phyloP scores from a whole-genome alignment of 2,888 invertebrate species.

The Prenolepis imparis region DNA sequence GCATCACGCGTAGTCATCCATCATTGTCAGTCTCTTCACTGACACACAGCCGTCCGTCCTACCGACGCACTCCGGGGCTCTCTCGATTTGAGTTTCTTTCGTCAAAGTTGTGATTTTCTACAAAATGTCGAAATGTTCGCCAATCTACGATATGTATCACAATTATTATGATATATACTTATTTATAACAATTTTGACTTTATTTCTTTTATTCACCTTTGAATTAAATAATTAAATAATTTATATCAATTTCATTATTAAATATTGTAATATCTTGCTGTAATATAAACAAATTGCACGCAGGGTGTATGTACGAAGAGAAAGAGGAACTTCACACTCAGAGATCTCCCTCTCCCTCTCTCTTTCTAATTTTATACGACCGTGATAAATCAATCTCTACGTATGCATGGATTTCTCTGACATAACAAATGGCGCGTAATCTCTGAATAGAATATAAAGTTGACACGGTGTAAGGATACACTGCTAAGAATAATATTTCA shows the following conservation, averaged over 20 bases:
- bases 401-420: constrained; percentile 1
- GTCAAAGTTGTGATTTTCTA: constrained; percentile 55
- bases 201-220: background rate
- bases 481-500: constrained; percentile 76
- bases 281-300: background rate
- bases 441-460: constrained; percentile 68
- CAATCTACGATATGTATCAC: background rate
- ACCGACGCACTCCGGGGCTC: constrained; percentile 61
- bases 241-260: background rate
- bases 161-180: background rate
- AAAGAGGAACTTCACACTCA: background rate
- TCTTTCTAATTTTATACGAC: background rate
- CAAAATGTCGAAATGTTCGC: constrained; percentile 13
- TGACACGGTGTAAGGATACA: constrained; percentile 58
- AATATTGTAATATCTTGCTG: background rate
- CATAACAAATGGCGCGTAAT: constrained; percentile 70
- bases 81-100: constrained; percentile 57
- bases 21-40: constrained; percentile 86
- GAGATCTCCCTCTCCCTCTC: background rate
- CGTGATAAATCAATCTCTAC: constrained; percentile 49
- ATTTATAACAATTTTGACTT: background rate
- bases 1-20: constrained; percentile 85
- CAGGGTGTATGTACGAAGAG: background rate
- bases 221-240: background rate
- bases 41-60: constrained; percentile 79